A percentile compares a stretch with the other conserved stretches of the same genome.
phyloP scores from a whole-genome alignment of 2,888 invertebrate genomes.

The Meghimatium bilineatum region DNA sequence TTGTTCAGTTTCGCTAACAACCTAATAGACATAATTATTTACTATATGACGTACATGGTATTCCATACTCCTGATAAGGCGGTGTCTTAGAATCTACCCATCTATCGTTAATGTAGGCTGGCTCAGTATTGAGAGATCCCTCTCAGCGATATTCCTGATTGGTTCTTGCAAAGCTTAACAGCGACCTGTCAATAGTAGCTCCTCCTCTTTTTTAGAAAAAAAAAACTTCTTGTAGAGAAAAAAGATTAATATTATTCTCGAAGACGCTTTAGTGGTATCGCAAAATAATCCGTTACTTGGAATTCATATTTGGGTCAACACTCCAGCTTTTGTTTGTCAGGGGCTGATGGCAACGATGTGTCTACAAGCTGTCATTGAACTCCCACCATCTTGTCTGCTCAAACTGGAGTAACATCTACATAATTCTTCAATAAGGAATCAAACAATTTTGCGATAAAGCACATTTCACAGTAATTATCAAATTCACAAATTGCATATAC shows the following conservation, averaged over 20 bases:
- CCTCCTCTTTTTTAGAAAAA: background rate
- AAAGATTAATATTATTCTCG: background rate
- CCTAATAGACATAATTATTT: too few species aligned
- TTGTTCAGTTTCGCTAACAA: too few species aligned
- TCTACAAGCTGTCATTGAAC: background rate
- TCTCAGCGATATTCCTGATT: background rate
- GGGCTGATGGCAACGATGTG: too few species aligned
- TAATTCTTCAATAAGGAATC: background rate
- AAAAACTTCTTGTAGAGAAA: background rate
- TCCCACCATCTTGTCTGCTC: background rate
- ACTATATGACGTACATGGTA: background rate
- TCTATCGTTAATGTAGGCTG: background rate
- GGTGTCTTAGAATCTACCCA: background rate
- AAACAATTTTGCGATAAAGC: too few species aligned
- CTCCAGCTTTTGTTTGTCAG: background rate
- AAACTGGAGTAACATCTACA: background rate
- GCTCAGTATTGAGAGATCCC: background rate
- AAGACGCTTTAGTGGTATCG: background rate
- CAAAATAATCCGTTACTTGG: background rate
- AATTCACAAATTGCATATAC: too few species aligned
- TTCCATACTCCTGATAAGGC: conserved; percentile 4
- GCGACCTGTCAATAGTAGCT: background rate
- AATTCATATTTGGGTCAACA: background rate
- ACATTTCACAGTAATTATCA: too few species aligned
- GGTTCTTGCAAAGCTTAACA: background rate